A percentile compares a stretch with the other conserved stretches of the same genome.
Evolutionary conservation across 2,888 invertebrate species (phyloP).

Genomic region (Julus scandinavius): DNA sequence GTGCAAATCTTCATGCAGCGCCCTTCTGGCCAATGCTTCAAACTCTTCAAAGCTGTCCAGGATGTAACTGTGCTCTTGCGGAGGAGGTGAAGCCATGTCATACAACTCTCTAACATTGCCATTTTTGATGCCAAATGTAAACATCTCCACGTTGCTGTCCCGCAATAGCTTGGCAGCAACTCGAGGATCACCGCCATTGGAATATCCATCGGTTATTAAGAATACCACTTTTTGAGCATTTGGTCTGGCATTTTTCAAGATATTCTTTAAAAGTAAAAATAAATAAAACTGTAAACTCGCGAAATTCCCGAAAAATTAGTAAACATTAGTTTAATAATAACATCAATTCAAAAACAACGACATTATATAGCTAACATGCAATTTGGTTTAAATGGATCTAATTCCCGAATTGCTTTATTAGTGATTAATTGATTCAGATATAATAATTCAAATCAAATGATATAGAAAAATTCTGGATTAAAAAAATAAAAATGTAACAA

Average conservation of each 20-base stretch:
- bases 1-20: conserved; percentile 75
- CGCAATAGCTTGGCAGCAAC: conserved; percentile 71
- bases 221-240: conserved; percentile 72
- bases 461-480: no score
- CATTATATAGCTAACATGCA: no score
- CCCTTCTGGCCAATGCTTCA: conserved; percentile 75
- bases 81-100: conserved; percentile 74
- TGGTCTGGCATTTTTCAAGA: conserved; percentile 63
- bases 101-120: conserved; percentile 74
- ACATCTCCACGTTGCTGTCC: conserved; percentile 66
- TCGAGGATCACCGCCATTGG: conserved; percentile 76
- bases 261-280: conserved; percentile 61
- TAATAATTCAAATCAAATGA: no score
- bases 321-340: no score
- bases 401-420: no score
- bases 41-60: conserved; percentile 77
- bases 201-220: conserved; percentile 77
- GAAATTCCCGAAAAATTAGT: no score
- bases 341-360: no score
- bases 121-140: conserved; percentile 73
- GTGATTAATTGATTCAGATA: no score
- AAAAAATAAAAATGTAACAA: no score
- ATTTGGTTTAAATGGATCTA: no score
- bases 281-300: neutral
- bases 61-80: conserved; percentile 74